phyloP scores from a whole-genome alignment of 1,140 invertebrate species.

The Mamestra configurata region DNA sequence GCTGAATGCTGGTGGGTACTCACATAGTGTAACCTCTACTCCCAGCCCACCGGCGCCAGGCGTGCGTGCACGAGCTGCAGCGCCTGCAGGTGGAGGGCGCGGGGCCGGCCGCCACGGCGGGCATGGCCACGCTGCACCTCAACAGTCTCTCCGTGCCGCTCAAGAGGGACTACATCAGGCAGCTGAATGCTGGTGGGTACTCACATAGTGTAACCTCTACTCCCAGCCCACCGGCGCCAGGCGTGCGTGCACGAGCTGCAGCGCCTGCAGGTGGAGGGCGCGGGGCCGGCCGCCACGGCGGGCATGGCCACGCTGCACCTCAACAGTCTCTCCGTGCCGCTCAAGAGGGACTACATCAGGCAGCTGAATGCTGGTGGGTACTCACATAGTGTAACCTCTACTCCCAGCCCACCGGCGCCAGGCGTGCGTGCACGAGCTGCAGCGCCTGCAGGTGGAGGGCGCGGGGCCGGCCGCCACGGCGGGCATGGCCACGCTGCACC shows the following conservation, averaged over 20 bases:
- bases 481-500: constrained; percentile 93
- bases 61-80: too few relatives aligned
- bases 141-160: too few relatives aligned
- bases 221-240: constrained; percentile 93
- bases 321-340: constrained; percentile 93
- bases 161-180: too few relatives aligned
- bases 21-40: too few relatives aligned
- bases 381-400: too few relatives aligned
- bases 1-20: too few relatives aligned
- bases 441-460: constrained; percentile 94
- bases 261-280: constrained; percentile 93
- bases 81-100: too few relatives aligned
- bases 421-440: constrained; percentile 94
- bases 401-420: constrained; percentile 93
- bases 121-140: too few relatives aligned
- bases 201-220: too few relatives aligned
- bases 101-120: too few relatives aligned
- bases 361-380: constrained; percentile 82
- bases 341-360: constrained; percentile 93
- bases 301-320: constrained; percentile 94
- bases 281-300: constrained; percentile 88
- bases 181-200: too few relatives aligned
- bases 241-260: constrained; percentile 95
- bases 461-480: constrained; percentile 88
- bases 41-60: too few relatives aligned